Percentiles rank a stretch among this genome's conserved stretches.
Conservation (phyloP, 2,113 vertebrate genomes). For the Tupaia chinensis region DNA sequence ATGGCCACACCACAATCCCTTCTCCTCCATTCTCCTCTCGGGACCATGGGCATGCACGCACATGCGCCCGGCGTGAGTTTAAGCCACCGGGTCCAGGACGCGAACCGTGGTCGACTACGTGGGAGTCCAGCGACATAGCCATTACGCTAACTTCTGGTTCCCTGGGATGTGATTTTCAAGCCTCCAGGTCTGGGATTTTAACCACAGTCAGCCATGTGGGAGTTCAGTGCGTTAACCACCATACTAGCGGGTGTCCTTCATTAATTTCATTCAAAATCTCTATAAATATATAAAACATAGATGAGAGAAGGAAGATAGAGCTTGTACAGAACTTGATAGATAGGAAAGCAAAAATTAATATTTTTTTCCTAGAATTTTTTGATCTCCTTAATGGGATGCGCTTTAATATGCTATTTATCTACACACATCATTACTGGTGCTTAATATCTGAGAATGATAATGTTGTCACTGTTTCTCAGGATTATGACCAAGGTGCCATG, state of each 20-base stretch:
- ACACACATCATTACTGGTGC: neutral
- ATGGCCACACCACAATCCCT: too few species aligned
- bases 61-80: too few species aligned
- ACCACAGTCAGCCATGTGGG: too few species aligned
- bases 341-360: neutral
- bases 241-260: neutral
- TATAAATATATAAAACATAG: neutral
- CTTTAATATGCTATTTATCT: neutral
- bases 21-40: too few species aligned
- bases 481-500: neutral
- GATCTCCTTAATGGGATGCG: neutral
- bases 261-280: neutral
- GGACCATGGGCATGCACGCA: too few species aligned
- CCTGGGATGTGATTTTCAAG: too few species aligned
- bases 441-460: slow-evolving; percentile 18
- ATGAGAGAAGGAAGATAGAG: neutral
- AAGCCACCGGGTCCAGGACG: too few species aligned
- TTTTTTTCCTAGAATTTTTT: slow-evolving; percentile 17
- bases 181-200: too few species aligned
- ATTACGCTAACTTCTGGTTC: too few species aligned
- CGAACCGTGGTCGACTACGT: too few species aligned
- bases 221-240: too few species aligned
- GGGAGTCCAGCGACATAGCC: too few species aligned
- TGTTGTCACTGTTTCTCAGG: slow-evolving; percentile 4
- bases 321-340: neutral